Percentiles rank a stretch among this genome's conserved stretches.
These are phyloP conservation scores for Tachina fera DNA, from an alignment of 2,888 invertebrate species.

Conservation along the genomic window DNA sequence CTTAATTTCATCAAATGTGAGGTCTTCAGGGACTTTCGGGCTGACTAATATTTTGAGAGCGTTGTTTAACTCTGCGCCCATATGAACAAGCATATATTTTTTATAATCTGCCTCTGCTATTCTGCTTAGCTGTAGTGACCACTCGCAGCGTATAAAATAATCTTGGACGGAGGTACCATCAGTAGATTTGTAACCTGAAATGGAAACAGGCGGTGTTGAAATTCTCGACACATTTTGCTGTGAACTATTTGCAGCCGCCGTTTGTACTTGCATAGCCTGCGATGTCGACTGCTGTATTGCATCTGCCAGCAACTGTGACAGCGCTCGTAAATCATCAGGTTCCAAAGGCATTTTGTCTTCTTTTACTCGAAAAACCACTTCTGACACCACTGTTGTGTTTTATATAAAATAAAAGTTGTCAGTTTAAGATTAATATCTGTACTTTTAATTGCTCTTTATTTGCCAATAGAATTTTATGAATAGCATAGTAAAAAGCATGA, in stretches of 20 bases:
- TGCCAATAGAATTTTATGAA: too few relatives aligned
- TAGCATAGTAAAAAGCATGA: too few relatives aligned
- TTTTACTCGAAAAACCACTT: neutral
- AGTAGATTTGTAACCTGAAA: neutral
- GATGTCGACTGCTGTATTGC: neutral
- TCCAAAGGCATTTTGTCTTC: constrained; percentile 25
- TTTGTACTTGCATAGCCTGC: neutral
- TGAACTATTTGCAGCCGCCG: neutral
- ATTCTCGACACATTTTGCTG: neutral
- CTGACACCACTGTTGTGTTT: constrained; percentile 38
- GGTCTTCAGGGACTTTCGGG: too few relatives aligned
- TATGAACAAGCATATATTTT: constrained; percentile 31
- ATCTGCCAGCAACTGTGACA: constrained; percentile 18
- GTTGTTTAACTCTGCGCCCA: constrained; percentile 31
- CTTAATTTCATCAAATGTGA: too few relatives aligned
- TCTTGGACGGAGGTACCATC: constrained; percentile 20
- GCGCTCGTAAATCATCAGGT: neutral
- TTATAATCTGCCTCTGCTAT: constrained; percentile 5
- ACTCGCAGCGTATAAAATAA: constrained; percentile 33
- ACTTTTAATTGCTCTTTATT: too few relatives aligned
- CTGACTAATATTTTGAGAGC: constrained; percentile 20
- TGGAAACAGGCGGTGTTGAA: constrained; percentile 13
- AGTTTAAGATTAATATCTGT: too few relatives aligned
- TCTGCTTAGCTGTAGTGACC: constrained; percentile 30
- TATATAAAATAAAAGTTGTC: too few relatives aligned